Percentiles rank a stretch among this genome's conserved stretches.
Evolutionary conservation across 2,888 invertebrate genomes (phyloP).

Genomic region (Orgyia antiqua): DNA sequence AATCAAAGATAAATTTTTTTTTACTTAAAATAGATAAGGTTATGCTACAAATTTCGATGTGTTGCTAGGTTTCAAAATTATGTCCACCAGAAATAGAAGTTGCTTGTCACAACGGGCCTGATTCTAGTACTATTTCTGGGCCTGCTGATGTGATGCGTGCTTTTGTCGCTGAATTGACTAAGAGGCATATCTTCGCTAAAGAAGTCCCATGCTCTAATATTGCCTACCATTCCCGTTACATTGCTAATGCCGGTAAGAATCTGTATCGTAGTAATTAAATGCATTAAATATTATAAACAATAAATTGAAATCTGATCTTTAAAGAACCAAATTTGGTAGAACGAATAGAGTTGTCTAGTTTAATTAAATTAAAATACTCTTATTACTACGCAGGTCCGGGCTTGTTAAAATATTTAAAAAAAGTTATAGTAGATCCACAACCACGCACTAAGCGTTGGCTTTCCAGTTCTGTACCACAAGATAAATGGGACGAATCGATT

Average conservation of each 20-base stretch:
- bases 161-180: slow-evolving; percentile 70
- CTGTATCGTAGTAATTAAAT: too few relatives aligned
- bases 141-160: slow-evolving; percentile 79
- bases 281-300: too few relatives aligned
- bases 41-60: too few relatives aligned
- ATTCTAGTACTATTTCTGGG: slow-evolving; percentile 88
- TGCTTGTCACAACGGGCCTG: slow-evolving; percentile 88
- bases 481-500: slow-evolving; percentile 71
- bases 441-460: slow-evolving; percentile 85
- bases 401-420: slow-evolving; percentile 75
- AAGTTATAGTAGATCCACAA: slow-evolving; percentile 80
- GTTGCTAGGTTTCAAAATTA: slow-evolving; percentile 33
- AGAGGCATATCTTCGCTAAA: slow-evolving; percentile 46
- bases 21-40: too few relatives aligned
- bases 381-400: slow-evolving; percentile 74
- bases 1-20: too few relatives aligned
- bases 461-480: slow-evolving; percentile 85
- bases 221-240: slow-evolving; percentile 92
- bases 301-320: too few relatives aligned
- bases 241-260: slow-evolving; percentile 77
- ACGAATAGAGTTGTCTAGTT: too few relatives aligned
- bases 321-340: too few relatives aligned
- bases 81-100: slow-evolving; percentile 81
- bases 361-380: too few relatives aligned
- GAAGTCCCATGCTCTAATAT: slow-evolving; percentile 85